phyloP scores from a whole-genome alignment of 1,140 invertebrate genomes.

The Vanessa tameamea region DNA sequence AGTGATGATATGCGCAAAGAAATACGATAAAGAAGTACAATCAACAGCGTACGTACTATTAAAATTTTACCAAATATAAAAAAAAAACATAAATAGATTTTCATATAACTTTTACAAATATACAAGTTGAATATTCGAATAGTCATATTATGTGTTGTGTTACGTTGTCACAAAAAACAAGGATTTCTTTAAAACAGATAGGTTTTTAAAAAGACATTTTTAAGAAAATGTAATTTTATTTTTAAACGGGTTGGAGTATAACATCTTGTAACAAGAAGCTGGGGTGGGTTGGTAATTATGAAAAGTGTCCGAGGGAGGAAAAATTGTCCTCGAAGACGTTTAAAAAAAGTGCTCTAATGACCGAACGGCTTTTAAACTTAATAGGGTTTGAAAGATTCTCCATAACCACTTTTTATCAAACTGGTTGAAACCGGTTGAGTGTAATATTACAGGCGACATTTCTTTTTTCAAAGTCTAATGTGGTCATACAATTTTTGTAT shows the following conservation, averaged over 20 bases:
- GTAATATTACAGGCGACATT: conserved; percentile 20
- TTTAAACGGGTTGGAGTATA: conserved; percentile 48
- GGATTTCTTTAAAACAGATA: background rate
- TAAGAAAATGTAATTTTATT: conserved; percentile 42
- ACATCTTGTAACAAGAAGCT: conserved; percentile 58
- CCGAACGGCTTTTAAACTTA: conserved; percentile 66
- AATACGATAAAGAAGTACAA: too few relatives aligned
- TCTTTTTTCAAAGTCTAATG: background rate
- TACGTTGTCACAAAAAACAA: too few relatives aligned
- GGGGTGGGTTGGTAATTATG: conserved; percentile 61
- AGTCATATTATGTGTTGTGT: too few relatives aligned
- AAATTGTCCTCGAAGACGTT: conserved; percentile 57
- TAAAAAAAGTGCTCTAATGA: conserved; percentile 68
- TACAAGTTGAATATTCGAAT: too few relatives aligned
- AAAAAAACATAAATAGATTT: too few relatives aligned
- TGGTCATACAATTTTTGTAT: too few relatives aligned
- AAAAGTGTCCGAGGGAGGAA: conserved; percentile 65
- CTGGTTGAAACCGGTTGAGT: conserved; percentile 12
- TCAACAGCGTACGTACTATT: too few relatives aligned
- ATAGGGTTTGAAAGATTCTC: conserved; percentile 60
- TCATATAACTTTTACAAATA: too few relatives aligned
- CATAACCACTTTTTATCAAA: conserved; percentile 38
- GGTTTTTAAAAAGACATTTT: conserved; percentile 5
- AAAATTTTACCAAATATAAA: too few relatives aligned
- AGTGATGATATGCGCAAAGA: too few relatives aligned